phyloP scores from a whole-genome alignment of 2,888 invertebrate genomes.

The Teleiodes luculella region DNA sequence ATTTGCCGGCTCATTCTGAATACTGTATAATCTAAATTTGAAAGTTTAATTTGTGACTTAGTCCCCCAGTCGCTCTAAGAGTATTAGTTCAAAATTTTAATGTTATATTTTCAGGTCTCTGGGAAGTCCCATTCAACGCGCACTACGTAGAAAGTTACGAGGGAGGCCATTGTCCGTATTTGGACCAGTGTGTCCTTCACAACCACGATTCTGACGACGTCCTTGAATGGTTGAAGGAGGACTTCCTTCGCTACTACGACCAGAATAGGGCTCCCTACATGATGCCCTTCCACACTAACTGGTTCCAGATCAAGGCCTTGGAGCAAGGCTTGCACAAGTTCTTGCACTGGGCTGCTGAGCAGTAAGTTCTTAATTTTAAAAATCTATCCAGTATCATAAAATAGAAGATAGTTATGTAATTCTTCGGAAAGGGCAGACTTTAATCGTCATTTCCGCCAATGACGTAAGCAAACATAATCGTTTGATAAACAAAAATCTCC shows the following conservation, averaged over 20 bases:
- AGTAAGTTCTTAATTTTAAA: too few relatives aligned
- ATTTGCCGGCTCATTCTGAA: too few relatives aligned
- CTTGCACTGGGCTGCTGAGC: conserved; percentile 85
- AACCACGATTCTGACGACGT: conserved; percentile 89
- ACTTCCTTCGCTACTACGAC: conserved; percentile 90
- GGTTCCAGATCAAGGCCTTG: conserved; percentile 93
- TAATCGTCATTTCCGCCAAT: too few relatives aligned
- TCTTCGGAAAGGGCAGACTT: too few relatives aligned
- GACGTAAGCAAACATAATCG: too few relatives aligned
- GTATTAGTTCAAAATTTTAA: background rate
- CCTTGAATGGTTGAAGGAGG: conserved; percentile 93
- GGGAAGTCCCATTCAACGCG: conserved; percentile 94
- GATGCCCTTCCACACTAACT: conserved; percentile 98
- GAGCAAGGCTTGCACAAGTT: conserved; percentile 91
- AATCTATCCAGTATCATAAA: too few relatives aligned
- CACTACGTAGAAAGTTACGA: conserved; percentile 93
- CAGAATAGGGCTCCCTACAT: conserved; percentile 94
- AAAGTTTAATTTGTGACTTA: too few relatives aligned
- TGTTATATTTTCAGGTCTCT: conserved; percentile 79
- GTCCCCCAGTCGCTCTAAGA: too few relatives aligned
- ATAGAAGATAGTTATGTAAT: too few relatives aligned
- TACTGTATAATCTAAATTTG: too few relatives aligned
- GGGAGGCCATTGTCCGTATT: conserved; percentile 94
- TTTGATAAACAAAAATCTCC: too few relatives aligned
- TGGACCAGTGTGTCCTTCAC: conserved; percentile 94